Conservation (phyloP, 2,888 invertebrate genomes). For the Amphipoea lucens region DNA sequence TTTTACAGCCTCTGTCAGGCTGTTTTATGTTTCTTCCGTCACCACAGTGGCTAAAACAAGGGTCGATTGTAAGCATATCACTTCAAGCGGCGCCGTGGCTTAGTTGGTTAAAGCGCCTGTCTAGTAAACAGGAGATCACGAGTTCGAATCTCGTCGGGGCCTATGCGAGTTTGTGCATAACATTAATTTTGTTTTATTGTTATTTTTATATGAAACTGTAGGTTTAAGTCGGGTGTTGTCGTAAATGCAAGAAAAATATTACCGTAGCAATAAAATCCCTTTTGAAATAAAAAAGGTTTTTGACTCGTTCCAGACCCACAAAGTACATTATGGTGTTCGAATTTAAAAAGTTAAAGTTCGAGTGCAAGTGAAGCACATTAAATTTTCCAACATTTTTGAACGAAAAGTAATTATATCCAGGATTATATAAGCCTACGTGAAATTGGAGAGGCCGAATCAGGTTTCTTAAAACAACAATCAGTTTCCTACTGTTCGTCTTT, state of each 20-base stretch:
- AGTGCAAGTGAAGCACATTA: too few relatives aligned
- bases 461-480: not conserved
- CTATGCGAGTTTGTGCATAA: constrained; percentile 62
- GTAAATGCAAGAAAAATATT: not conserved
- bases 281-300: not conserved
- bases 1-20: not conserved
- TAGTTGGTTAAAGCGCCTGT: constrained; percentile 90
- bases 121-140: constrained; percentile 89
- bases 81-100: constrained; percentile 84
- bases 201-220: not conserved
- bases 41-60: not conserved
- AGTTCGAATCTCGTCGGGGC: constrained; percentile 89
- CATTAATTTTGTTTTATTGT: not conserved
- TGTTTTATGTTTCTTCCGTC: not conserved
- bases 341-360: not conserved
- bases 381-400: not conserved
- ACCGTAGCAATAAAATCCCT: not conserved
- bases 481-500: not conserved
- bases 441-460: not conserved
- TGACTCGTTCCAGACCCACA: too few relatives aligned
- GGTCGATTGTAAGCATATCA: accelerated
- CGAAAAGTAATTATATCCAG: not conserved
- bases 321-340: too few relatives aligned
- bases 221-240: not conserved
- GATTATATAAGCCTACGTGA: not conserved